These are phyloP conservation scores for Probosciger aterrimus DNA, from an alignment of 2,113 vertebrate genomes.

Conservation along the genomic window DNA sequence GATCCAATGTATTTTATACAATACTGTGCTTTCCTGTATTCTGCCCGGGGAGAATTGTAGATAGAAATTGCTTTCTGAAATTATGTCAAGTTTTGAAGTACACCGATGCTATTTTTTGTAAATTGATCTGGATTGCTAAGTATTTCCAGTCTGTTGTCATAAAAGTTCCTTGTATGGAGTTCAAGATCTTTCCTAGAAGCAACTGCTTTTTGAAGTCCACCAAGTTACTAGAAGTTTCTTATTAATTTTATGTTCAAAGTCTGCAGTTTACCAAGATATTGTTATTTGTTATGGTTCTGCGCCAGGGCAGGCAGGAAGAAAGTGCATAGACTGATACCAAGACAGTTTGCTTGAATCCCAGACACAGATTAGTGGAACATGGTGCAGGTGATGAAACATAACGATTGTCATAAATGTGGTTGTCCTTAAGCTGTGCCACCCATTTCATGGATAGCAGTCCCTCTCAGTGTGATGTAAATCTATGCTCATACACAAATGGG, in stretches of 20 bases:
- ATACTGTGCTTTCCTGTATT: neutral
- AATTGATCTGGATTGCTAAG: neutral
- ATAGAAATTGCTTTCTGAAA: neutral
- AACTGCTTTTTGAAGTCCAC: neutral
- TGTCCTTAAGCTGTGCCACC: neutral
- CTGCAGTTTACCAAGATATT: neutral
- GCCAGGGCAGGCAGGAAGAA: neutral
- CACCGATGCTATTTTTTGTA: neutral
- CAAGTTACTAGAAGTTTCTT: neutral
- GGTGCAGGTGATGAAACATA: neutral
- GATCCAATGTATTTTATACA: neutral
- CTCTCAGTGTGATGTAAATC: neutral
- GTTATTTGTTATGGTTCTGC: neutral
- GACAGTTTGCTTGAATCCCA: neutral
- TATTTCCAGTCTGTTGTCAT: neutral
- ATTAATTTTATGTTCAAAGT: neutral
- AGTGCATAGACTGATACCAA: neutral
- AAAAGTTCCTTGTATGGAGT: neutral
- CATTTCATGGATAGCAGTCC: neutral
- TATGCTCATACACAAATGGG: neutral
- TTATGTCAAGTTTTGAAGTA: neutral
- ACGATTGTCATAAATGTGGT: neutral
- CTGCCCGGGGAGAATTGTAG: neutral
- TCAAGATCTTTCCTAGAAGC: neutral
- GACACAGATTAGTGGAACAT: neutral